These are phyloP conservation scores for Propithecus coquereli DNA, from an alignment of 2,113 vertebrate species.

Conservation along the genomic window DNA sequence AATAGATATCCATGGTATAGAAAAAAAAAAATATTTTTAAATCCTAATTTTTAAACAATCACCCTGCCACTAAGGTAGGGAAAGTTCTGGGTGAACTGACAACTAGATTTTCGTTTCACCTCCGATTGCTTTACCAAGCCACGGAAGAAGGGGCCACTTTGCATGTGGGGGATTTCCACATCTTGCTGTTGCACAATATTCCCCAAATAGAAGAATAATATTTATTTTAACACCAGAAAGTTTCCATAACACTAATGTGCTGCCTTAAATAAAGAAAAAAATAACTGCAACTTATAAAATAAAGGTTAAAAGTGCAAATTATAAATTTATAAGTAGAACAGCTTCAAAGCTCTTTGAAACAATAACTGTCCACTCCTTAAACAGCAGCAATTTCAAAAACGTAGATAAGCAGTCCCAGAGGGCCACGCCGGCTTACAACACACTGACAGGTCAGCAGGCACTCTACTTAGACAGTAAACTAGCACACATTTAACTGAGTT, in stretches of 20 bases:
- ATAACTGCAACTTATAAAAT: not conserved
- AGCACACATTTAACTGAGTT: not conserved
- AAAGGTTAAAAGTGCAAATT: not conserved
- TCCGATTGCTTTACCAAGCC: not conserved
- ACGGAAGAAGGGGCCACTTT: not conserved
- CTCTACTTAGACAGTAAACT: not conserved
- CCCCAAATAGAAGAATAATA: conserved; percentile 13
- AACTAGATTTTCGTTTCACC: not conserved
- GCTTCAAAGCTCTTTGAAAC: conserved; percentile 30
- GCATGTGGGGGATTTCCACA: conserved; percentile 41
- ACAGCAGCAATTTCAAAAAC: not conserved
- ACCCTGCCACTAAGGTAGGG: not conserved
- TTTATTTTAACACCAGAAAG: conserved; percentile 43
- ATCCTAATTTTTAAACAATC: not conserved
- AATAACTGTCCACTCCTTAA: not conserved
- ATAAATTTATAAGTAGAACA: not conserved
- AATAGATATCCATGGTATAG: not conserved
- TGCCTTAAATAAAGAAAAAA: conserved; percentile 31
- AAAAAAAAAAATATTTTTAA: not conserved
- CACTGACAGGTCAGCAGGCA: not conserved
- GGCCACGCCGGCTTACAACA: not conserved
- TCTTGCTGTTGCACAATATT: conserved; percentile 28
- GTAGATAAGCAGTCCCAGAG: not conserved
- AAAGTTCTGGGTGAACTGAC: not conserved
- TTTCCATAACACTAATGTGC: not conserved